Base-by-base conservation (phyloP, 2,797 vertebrate genomes). In the Halcyon leucocephala region DNA sequence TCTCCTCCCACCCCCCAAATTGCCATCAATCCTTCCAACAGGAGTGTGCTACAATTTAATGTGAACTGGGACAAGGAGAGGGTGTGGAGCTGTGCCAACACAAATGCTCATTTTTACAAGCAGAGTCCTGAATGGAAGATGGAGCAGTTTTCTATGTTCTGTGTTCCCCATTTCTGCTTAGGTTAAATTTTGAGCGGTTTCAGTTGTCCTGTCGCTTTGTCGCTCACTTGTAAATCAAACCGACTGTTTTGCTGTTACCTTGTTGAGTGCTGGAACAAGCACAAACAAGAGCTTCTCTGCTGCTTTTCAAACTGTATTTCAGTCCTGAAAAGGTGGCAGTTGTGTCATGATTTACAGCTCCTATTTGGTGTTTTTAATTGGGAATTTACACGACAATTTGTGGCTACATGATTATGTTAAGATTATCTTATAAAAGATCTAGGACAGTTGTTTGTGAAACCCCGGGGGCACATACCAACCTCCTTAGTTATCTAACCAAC, bases 361-460 rank as follows among this genome's bases (percentile, higher is more conserved):
- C 96, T 93, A 95, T 95, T 96, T 94, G 82, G 93, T 96, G 94
- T 89, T 95, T 97, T 98, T 94, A 94, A 96, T 95, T 97, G 97
- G 95, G 96, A 97, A 97, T 97, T 97, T 95, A 96, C 95, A 95
- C 90, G 95, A 93, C 96, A 90, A 90, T 96, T 97, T 96, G 98
- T 98, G 98, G 98, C 98, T 98, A 98, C 98, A 98, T 41, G 94
- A 95, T 95, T 94, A 95, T 90, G 95, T 97, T 65, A 87, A 96
- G 97, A 95, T 97, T 97, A 97, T 98, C 97, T 97, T 93, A 80
- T 81, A 76, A 95, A 96, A 94, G 89, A 97, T 96, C 96, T 92
- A 69, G 96, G 95, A 92, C 82, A 93, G 95, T 96, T 97, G 95
- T 98, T 95, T 95, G 97, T 96, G 96, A 94, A 98, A 94, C 96